These are phyloP conservation scores for Lasioglossum albipes DNA, from an alignment of 1,140 invertebrate species.

Conservation along the genomic window DNA sequence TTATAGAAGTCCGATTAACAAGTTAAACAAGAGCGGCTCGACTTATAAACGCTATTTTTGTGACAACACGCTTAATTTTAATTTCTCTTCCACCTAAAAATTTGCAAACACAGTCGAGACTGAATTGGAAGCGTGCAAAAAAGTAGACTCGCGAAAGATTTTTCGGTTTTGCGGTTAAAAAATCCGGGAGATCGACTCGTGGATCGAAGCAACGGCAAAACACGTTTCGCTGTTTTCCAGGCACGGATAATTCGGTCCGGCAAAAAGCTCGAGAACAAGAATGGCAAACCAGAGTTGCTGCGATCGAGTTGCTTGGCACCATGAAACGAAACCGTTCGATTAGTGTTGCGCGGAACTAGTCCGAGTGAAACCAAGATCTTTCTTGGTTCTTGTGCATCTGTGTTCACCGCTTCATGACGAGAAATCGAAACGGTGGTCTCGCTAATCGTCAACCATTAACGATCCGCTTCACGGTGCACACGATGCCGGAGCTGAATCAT, in stretches of 20 bases:
- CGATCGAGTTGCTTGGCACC: conserved; percentile 20
- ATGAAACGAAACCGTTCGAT: conserved; percentile 33
- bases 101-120: no score
- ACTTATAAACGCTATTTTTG: no score
- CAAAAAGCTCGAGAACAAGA: conserved; percentile 6
- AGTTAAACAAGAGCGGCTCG: no score
- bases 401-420: background rate
- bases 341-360: conserved; percentile 39
- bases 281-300: conserved; percentile 28
- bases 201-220: background rate
- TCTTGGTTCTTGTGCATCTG: conserved; percentile 13
- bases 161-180: no score
- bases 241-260: conserved; percentile 4
- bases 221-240: conserved; percentile 18
- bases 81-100: no score
- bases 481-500: background rate
- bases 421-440: conserved; percentile 23
- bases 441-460: conserved; percentile 35
- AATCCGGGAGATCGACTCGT: no score
- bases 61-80: no score
- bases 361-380: conserved; percentile 40
- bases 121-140: no score
- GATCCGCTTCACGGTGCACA: conserved; percentile 7
- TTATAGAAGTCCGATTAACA: no score
- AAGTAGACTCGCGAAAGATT: no score